Evolutionary conservation across 2,888 invertebrate genomes (phyloP).

Genomic region (Apotomis betuletana): DNA sequence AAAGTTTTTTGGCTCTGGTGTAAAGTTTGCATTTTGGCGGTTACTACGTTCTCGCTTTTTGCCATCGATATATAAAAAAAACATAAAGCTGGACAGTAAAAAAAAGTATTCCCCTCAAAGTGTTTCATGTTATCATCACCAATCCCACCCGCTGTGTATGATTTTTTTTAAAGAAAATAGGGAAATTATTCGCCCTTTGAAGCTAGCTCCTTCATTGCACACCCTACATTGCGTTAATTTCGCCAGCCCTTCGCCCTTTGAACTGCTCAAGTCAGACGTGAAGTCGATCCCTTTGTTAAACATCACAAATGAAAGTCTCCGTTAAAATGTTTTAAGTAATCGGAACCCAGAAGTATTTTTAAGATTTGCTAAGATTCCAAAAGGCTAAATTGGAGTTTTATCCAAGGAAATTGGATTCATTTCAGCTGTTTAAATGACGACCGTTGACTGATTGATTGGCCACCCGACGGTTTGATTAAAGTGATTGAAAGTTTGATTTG

Average conservation of each 20-base stretch:
- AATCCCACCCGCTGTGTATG: conserved; percentile 52
- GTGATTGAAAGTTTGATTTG: conserved; percentile 44
- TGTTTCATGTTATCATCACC: conserved; percentile 11
- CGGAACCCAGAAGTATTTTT: conserved; percentile 78
- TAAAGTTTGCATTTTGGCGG: too few species aligned
- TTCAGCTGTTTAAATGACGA: conserved; percentile 44
- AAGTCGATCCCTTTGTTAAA: conserved; percentile 82
- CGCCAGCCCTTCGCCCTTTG: conserved; percentile 74
- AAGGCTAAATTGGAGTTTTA: conserved; percentile 58
- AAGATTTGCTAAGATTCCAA: conserved; percentile 66
- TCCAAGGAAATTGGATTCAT: conserved; percentile 50
- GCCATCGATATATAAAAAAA: too few species aligned
- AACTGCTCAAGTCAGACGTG: conserved; percentile 81
- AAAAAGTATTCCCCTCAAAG: background rate
- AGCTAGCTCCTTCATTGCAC: conserved; percentile 73
- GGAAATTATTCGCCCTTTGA: conserved; percentile 77
- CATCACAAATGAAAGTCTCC: conserved; percentile 80
- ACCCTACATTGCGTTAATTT: conserved; percentile 78
- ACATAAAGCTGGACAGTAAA: too few species aligned
- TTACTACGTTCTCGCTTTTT: too few species aligned
- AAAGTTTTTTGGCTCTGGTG: too few species aligned
- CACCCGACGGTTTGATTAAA: conserved; percentile 42
- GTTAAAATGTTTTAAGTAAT: conserved; percentile 80
- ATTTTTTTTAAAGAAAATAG: conserved; percentile 72
- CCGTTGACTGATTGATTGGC: conserved; percentile 53